Evolutionary conservation across 2,113 vertebrate genomes (phyloP).

Genomic region (Danionella cerebrum): DNA sequence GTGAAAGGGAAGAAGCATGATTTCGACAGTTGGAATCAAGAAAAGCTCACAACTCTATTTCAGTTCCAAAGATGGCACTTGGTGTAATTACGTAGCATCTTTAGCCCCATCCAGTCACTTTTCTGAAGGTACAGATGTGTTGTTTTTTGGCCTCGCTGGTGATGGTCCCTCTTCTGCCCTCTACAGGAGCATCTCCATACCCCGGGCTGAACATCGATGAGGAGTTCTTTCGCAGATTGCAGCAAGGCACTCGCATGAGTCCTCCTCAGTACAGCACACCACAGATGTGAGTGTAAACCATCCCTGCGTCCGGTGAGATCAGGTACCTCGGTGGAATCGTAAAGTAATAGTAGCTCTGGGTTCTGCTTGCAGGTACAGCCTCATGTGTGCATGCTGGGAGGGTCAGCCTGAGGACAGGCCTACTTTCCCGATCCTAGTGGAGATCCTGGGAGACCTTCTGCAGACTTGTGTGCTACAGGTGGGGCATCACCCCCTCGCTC

Average conservation of each 20-base stretch:
- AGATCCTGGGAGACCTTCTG: slow-evolving; percentile 80
- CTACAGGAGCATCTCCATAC: slow-evolving; percentile 84
- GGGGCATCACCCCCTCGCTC: too few relatives aligned
- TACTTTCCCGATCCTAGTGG: slow-evolving; percentile 76
- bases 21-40: too few relatives aligned
- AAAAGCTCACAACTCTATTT: too few relatives aligned
- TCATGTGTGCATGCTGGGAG: slow-evolving; percentile 88
- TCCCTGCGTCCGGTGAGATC: too few relatives aligned
- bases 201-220: slow-evolving; percentile 88
- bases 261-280: slow-evolving; percentile 78
- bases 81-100: too few relatives aligned
- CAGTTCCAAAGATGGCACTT: too few relatives aligned
- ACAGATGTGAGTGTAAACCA: slow-evolving; percentile 83
- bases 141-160: too few relatives aligned
- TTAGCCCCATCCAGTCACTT: too few relatives aligned
- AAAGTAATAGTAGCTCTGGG: neutral
- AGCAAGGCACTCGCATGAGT: slow-evolving; percentile 85
- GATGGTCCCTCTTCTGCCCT: too few relatives aligned
- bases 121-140: too few relatives aligned
- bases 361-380: slow-evolving; percentile 73
- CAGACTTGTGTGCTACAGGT: slow-evolving; percentile 83
- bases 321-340: too few relatives aligned
- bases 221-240: slow-evolving; percentile 86
- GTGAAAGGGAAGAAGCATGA: too few relatives aligned
- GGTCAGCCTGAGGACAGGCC: slow-evolving; percentile 73